phyloP scores from a whole-genome alignment of 2,888 invertebrate species.

The Brachypterus glaber region DNA sequence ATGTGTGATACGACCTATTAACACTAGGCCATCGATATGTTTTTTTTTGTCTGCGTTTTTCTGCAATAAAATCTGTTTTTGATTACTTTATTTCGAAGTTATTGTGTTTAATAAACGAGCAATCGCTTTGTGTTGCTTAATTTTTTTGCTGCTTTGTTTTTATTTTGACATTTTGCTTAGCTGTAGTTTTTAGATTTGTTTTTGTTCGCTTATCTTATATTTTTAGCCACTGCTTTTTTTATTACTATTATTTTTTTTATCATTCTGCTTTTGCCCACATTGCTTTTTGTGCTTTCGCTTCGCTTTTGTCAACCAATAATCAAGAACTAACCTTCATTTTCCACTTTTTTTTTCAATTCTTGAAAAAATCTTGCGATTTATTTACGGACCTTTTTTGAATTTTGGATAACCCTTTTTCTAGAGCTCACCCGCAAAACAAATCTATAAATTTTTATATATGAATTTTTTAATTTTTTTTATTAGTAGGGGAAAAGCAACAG shows the following conservation, averaged over 20 bases:
- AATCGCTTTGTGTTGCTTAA: too few relatives aligned
- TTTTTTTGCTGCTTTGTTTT: conserved; percentile 22
- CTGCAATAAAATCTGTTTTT: conserved; percentile 8
- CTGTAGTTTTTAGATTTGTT: conserved; percentile 17
- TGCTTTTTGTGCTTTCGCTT: conserved; percentile 29
- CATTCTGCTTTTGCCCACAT: conserved; percentile 5
- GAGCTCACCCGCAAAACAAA: conserved; percentile 41
- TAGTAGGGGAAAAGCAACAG: too few relatives aligned
- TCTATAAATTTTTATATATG: too few relatives aligned
- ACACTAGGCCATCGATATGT: too few relatives aligned
- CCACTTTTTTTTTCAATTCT: conserved; percentile 5
- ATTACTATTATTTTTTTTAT: not conserved
- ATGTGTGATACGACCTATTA: too few relatives aligned
- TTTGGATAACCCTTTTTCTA: conserved; percentile 42
- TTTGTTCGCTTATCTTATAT: conserved; percentile 16
- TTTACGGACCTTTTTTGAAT: not conserved
- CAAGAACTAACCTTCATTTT: too few relatives aligned
- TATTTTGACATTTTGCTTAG: conserved; percentile 28
- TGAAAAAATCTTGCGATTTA: not conserved
- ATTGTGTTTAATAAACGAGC: too few relatives aligned
- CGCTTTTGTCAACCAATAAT: conserved; percentile 24
- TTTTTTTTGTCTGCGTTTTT: conserved; percentile 26
- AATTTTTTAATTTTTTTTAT: too few relatives aligned
- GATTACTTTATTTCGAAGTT: too few relatives aligned
- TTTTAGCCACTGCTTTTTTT: conserved; percentile 21